phyloP scores from a whole-genome alignment of 2,113 vertebrate species.

The Corynorhinus townsendii region DNA sequence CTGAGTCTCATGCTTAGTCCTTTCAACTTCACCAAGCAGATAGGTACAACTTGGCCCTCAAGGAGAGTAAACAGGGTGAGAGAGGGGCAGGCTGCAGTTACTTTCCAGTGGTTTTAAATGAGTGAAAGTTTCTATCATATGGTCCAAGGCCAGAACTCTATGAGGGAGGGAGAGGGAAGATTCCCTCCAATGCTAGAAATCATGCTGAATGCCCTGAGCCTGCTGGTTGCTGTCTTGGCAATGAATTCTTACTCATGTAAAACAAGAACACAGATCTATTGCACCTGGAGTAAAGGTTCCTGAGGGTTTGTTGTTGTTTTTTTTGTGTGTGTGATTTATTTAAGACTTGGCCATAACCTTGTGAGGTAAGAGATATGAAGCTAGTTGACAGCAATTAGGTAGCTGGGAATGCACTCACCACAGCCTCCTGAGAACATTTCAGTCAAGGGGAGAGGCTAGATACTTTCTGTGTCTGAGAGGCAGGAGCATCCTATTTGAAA shows the following conservation, averaged over 20 bases:
- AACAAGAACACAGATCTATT: not conserved
- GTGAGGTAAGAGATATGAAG: not conserved
- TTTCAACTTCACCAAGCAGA: not conserved
- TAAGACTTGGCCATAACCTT: not conserved
- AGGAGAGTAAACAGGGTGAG: not conserved
- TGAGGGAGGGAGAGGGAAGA: not conserved
- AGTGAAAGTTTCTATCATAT: not conserved
- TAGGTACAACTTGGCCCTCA: not conserved
- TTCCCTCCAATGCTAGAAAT: not conserved
- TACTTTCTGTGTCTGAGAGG: not conserved
- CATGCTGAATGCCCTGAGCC: not conserved
- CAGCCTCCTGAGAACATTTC: not conserved
- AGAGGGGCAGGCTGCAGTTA: not conserved
- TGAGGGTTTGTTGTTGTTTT: not conserved
- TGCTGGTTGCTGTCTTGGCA: not conserved
- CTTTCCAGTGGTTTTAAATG: not conserved
- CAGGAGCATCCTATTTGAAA: not conserved
- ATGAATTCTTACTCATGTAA: not conserved
- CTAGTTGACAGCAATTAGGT: not conserved
- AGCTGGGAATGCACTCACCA: not conserved
- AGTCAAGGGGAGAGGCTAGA: not conserved
- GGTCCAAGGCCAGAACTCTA: not conserved
- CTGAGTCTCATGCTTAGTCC: not conserved
- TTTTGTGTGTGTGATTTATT: not conserved
- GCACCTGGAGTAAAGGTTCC: not conserved